Evolutionary conservation across 2,797 vertebrate species (phyloP), one percentile per base, ranked within the genome.

Genomic region (Limnodromus scolopaceus): DNA sequence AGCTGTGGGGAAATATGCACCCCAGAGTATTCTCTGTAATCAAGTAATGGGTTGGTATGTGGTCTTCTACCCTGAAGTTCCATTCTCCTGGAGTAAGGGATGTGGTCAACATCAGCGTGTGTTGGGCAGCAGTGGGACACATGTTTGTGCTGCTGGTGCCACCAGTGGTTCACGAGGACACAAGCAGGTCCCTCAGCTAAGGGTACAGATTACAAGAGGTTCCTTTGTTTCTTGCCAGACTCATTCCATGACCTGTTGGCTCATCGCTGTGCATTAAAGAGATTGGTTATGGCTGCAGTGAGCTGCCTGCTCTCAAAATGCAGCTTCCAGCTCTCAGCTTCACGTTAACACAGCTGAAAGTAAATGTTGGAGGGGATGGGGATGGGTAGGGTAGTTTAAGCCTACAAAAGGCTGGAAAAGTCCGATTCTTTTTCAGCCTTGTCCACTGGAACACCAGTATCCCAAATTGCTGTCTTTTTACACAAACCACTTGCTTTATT

Each of bases 71-170:
- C 48, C 65, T 48, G 12, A 53, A 81, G 20, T 43, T n/a, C 51
- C 2, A 0, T 1, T 65, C 16, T 58, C 14, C 39, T 1, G 3
- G 46, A 4, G 2, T 41, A 60, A 90, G 36, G 38, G 28, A 54
- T 15, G 4, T 34, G 28, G 11, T 28, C n/a, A 63, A 41, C 32
- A 60, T 48, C 32, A 11, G 3, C 1, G 0, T 18, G 23, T 77
- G 27, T 23, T 68, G n/a, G 45, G 22, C 41, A 78, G 57, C 24
- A 64, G n/a, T 66, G 27, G 27, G 28, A 34, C 13, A 18, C 0
- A 0, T 0, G 0, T 77, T 55, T 82, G 25, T 68, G 38, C 45
- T 48, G 12, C 58, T 27, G 10, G 17, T 68, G 54, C 11, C 34
- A 64, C 43, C 30, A 39, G 8, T 9, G 25, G 5, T 77, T 77